phyloP scores from a whole-genome alignment of 2,888 invertebrate genomes.

The Ichneumoninae sp. region DNA sequence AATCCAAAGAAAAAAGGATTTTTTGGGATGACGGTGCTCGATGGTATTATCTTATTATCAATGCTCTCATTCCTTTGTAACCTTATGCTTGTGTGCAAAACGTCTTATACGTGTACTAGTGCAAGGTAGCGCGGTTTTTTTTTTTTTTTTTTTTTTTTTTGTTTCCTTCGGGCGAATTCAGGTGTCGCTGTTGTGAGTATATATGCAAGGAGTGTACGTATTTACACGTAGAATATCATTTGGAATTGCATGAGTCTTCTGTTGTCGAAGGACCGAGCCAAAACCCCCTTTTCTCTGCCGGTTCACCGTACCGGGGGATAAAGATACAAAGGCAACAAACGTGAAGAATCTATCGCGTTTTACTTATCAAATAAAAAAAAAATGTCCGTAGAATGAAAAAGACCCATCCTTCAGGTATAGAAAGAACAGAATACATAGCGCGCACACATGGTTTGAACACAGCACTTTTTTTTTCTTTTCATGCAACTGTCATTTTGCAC shows the following conservation, averaged over 20 bases:
- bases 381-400: constrained; percentile 35
- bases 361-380: constrained; percentile 23
- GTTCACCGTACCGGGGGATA: background rate
- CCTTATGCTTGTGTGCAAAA: background rate
- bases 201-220: background rate
- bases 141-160: background rate
- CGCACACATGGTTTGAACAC: background rate
- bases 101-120: background rate
- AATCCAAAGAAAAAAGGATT: background rate
- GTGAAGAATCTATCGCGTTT: constrained; percentile 13
- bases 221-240: background rate
- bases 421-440: background rate
- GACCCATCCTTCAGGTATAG: background rate
- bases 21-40: background rate
- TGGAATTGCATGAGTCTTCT: background rate
- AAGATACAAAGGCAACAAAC: background rate
- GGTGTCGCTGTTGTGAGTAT: background rate
- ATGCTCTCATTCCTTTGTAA: background rate
- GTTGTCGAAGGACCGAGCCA: background rate
- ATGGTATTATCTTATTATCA: background rate
- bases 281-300: background rate
- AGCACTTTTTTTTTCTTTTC: background rate
- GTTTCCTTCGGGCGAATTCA: background rate
- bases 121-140: background rate
- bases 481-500: no score